Conservation (phyloP, 2,888 invertebrate genomes). For the Drosophila longiperda region DNA sequence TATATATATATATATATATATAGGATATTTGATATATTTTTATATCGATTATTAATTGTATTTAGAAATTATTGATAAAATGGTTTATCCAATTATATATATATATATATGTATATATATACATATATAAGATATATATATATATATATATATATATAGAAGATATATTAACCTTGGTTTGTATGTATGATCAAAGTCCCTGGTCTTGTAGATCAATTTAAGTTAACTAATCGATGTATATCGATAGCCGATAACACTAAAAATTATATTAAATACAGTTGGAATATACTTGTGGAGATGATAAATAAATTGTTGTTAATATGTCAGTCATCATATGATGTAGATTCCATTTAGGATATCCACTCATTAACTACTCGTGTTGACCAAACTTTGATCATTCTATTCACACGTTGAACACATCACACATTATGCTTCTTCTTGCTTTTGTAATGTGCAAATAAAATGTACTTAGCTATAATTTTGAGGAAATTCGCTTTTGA, state of each 20-base stretch:
- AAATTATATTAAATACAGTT: not conserved
- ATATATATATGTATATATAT: no score
- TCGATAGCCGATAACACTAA: not conserved
- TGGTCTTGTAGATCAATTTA: not conserved
- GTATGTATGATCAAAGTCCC: not conserved
- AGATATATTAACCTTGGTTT: not conserved
- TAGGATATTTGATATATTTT: no score
- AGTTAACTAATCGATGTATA: not conserved
- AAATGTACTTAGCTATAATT: constrained; percentile 15
- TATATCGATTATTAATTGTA: no score
- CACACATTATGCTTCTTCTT: not conserved
- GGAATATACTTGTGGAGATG: not conserved
- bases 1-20: no score
- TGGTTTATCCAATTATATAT: no score
- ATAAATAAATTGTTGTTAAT: not conserved
- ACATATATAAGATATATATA: no score
- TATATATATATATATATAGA: not conserved
- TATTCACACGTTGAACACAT: constrained; percentile 23
- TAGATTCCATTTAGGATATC: not conserved
- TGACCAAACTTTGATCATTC: constrained; percentile 18
- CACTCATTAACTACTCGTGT: not conserved
- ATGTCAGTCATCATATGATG: not conserved
- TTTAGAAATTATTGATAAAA: no score
- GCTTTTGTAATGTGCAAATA: constrained; percentile 49
- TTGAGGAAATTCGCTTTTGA: not conserved